These are phyloP conservation scores for Balearica regulorum DNA, from an alignment of 2,797 vertebrate species.

Conservation along the genomic window DNA sequence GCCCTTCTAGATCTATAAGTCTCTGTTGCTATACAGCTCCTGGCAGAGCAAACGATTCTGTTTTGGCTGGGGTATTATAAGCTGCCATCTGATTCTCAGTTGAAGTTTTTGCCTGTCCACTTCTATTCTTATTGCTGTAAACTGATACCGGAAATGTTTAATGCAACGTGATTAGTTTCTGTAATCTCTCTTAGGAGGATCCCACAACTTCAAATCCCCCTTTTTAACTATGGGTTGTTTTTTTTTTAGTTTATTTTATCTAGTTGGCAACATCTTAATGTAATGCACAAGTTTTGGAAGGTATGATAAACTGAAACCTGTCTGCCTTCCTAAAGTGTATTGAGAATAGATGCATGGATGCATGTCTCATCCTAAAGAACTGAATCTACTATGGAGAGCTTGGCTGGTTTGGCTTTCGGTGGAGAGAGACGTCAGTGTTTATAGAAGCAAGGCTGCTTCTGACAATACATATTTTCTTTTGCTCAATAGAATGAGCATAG, in stretches of 20 bases:
- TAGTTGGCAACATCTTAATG: background rate
- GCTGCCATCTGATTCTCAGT: background rate
- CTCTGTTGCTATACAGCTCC: background rate
- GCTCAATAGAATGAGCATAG: background rate
- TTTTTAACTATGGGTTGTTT: background rate
- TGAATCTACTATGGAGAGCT: background rate
- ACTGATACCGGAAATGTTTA: background rate
- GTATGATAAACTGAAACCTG: background rate
- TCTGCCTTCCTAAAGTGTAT: background rate
- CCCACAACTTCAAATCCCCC: background rate
- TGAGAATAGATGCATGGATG: background rate
- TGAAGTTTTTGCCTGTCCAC: background rate
- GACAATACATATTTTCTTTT: background rate
- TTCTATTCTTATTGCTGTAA: background rate
- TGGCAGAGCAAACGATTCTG: background rate
- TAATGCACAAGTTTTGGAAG: background rate
- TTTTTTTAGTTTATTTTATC: too few species aligned
- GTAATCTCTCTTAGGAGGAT: background rate
- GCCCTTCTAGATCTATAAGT: background rate
- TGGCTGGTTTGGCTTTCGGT: background rate
- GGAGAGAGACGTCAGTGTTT: background rate
- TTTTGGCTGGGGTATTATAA: background rate
- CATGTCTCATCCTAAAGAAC: background rate
- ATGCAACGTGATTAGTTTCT: background rate
- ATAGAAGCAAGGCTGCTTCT: background rate